Evolutionary conservation across 2,888 invertebrate genomes (phyloP).

Genomic region (Chrysopilus asiliformis): DNA sequence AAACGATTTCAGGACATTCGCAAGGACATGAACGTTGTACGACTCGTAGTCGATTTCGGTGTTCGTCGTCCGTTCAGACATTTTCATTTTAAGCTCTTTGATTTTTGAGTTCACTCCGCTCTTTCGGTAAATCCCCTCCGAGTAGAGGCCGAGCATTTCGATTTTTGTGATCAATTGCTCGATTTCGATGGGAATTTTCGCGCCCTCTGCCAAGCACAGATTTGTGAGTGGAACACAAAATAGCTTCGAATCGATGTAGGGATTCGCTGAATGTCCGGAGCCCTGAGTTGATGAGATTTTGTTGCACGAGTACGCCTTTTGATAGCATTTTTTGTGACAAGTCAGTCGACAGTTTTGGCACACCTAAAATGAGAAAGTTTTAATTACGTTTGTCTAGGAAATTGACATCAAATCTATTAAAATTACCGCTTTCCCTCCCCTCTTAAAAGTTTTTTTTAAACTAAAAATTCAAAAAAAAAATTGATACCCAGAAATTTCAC

Average conservation of each 20-base stretch:
- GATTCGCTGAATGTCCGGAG: conserved; percentile 17
- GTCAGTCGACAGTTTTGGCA: conserved; percentile 75
- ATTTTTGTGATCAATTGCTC: conserved; percentile 80
- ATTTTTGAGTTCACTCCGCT: conserved; percentile 78
- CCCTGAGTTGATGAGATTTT: conserved; percentile 44
- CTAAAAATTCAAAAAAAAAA: too few relatives aligned
- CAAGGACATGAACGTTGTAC: conserved; percentile 79
- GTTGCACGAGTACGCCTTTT: conserved; percentile 61
- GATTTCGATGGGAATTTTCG: conserved; percentile 69
- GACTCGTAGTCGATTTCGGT: conserved; percentile 57
- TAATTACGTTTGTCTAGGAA: too few relatives aligned
- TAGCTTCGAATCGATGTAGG: conserved; percentile 35
- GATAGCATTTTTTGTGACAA: conserved; percentile 88
- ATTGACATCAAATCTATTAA: too few relatives aligned
- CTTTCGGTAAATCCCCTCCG: conserved; percentile 87
- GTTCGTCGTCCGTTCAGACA: conserved; percentile 58
- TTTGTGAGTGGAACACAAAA: conserved; percentile 70
- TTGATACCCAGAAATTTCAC: too few relatives aligned
- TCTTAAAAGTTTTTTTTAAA: too few relatives aligned
- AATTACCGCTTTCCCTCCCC: too few relatives aligned
- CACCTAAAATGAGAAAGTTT: conserved; percentile 32
- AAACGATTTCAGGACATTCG: conserved; percentile 78
- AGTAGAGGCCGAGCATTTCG: conserved; percentile 82
- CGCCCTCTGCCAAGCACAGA: conserved; percentile 55
- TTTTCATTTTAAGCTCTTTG: conserved; percentile 56